A percentile compares a stretch with the other conserved stretches of the same genome.
phyloP scores from a whole-genome alignment of 1,140 invertebrate genomes.

The Mamestra configurata region DNA sequence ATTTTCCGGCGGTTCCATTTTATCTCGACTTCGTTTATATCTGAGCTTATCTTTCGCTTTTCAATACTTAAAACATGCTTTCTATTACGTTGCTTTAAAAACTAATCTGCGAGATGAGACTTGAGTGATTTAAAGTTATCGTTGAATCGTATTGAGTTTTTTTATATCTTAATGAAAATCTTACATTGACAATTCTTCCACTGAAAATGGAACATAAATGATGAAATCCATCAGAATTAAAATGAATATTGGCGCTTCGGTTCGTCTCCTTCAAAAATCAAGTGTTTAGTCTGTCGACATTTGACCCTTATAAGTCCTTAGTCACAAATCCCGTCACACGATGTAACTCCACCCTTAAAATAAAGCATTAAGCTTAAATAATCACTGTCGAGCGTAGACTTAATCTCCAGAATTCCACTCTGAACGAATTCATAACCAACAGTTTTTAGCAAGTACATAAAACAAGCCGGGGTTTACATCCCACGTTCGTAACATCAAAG shows the following conservation, averaged over 20 bases:
- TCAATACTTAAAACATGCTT: constrained; percentile 1
- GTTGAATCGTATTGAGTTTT: neutral
- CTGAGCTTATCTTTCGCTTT: neutral
- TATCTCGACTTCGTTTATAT: constrained; percentile 3
- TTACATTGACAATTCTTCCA: neutral
- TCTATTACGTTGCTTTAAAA: neutral
- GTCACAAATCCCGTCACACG: neutral
- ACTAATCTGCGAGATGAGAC: neutral
- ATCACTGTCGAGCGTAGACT: too few species aligned
- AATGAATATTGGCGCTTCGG: too few species aligned
- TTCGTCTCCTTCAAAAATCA: too few species aligned
- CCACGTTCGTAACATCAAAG: constrained; percentile 1
- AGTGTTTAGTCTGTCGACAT: too few species aligned
- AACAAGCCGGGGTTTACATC: neutral
- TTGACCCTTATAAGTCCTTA: too few species aligned
- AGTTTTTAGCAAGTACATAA: neutral
- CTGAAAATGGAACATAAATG: too few species aligned
- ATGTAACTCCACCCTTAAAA: neutral
- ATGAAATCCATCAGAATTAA: too few species aligned
- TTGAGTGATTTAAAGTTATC: neutral
- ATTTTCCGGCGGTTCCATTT: constrained; percentile 6
- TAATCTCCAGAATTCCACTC: constrained; percentile 1
- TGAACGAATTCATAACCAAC: neutral
- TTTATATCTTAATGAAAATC: neutral
- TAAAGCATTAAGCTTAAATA: neutral